Evolutionary conservation across 1,140 invertebrate genomes (phyloP).

Genomic region (Phymastichus coffea): DNA sequence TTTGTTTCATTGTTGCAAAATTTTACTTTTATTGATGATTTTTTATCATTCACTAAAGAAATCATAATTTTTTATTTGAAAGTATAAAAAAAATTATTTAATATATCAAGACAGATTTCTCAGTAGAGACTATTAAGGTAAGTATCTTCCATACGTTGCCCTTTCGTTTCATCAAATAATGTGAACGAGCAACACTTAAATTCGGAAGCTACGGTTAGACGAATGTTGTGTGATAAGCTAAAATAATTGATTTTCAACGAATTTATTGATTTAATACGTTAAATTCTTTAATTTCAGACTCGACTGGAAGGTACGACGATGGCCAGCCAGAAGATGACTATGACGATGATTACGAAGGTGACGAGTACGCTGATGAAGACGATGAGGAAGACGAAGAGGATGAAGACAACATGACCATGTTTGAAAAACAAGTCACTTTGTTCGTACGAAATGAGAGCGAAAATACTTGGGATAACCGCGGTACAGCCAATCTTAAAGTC

Average conservation of each 20-base stretch:
- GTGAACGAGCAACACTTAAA: no score
- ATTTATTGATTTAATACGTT: neutral
- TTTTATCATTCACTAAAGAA: no score
- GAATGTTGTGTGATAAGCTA: no score
- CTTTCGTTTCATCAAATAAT: no score
- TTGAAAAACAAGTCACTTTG: conserved; percentile 49
- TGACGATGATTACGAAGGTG: conserved; percentile 41
- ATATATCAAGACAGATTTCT: no score
- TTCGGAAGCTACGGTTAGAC: no score
- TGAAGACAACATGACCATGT: conserved; percentile 45
- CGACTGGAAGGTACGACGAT: conserved; percentile 28
- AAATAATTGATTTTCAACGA: no score
- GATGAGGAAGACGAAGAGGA: conserved; percentile 55
- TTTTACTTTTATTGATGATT: no score
- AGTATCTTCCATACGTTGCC: no score
- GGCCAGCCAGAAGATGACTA: conserved; percentile 32
- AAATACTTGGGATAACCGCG: conserved; percentile 39
- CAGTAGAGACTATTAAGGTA: no score
- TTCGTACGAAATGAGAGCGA: conserved; percentile 28
- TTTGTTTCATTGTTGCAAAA: neutral
- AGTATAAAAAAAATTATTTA: no score
- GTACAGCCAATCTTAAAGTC: conserved; percentile 54
- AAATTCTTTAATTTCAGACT: neutral
- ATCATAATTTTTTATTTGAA: no score
- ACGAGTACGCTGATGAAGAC: conserved; percentile 39